These are phyloP conservation scores for Calliphora vicina DNA, from an alignment of 1,140 invertebrate species.

Conservation along the genomic window DNA sequence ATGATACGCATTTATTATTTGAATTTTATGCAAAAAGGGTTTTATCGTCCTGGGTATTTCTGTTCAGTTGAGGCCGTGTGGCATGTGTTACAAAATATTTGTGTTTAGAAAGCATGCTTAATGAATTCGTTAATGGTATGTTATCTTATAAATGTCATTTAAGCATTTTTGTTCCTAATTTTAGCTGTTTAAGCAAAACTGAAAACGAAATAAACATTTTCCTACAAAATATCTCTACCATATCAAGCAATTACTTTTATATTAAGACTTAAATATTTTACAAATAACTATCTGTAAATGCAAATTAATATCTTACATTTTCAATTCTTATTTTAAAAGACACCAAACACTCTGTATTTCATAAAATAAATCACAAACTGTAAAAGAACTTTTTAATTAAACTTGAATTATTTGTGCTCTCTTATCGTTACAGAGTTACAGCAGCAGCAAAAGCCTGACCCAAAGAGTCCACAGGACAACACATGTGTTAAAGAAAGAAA, in stretches of 20 bases:
- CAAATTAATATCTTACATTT: no score
- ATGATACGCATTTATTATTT: conserved; percentile 7
- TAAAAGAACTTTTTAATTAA: neutral
- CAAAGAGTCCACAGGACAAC: neutral
- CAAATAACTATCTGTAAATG: no score
- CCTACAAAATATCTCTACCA: no score
- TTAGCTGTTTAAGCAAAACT: no score
- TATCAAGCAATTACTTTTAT: no score
- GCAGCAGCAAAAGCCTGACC: no score
- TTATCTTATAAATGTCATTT: neutral
- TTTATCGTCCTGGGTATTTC: neutral
- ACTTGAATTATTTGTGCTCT: neutral
- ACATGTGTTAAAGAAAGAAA: neutral
- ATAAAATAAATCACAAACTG: neutral
- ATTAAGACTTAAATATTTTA: no score
- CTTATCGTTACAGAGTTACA: neutral
- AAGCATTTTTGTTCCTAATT: no score
- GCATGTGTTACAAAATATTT: no score
- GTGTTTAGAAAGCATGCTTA: neutral
- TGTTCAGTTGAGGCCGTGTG: neutral
- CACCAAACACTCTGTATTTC: neutral
- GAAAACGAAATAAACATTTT: no score
- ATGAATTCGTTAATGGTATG: neutral
- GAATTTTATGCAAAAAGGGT: neutral
- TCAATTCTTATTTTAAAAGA: no score